Conservation (phyloP, 2,797 vertebrate genomes). For the Hippocampus kuda region DNA sequence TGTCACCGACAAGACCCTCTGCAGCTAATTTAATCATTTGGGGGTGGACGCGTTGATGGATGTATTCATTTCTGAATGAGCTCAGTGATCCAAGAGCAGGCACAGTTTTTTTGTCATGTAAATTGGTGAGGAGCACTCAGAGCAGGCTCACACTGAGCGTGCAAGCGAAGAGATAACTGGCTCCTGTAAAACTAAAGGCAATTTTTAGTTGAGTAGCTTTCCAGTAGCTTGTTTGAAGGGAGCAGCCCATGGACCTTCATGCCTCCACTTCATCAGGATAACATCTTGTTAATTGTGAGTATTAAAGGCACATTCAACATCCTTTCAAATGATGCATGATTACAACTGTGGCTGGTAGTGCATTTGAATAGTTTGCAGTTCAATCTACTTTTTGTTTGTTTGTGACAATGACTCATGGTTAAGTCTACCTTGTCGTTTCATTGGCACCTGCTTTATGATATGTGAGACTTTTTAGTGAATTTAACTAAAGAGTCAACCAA, state of each 20-base stretch:
- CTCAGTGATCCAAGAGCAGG: conserved; percentile 42
- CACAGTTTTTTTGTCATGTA: conserved; percentile 51
- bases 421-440: not conserved
- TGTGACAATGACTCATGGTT: not conserved
- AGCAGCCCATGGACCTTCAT: conserved; percentile 9
- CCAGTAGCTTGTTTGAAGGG: not conserved
- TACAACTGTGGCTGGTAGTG: no score
- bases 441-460: no score
- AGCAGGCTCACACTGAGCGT: conserved; percentile 3
- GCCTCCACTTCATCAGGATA: conserved; percentile 15
- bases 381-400: not conserved
- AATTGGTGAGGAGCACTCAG: conserved; percentile 32
- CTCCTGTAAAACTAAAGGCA: not conserved
- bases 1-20: not conserved
- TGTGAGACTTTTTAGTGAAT: no score
- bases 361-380: not conserved
- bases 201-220: not conserved
- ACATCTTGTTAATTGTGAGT: conserved; percentile 26
- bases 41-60: not conserved
- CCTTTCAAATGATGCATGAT: not conserved
- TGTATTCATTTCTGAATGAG: conserved; percentile 41
- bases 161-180: conserved; percentile 9
- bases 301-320: not conserved
- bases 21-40: not conserved
- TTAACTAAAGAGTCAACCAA: no score